phyloP scores from a whole-genome alignment of 2,888 invertebrate genomes.

The Temnothorax unifasciatus region DNA sequence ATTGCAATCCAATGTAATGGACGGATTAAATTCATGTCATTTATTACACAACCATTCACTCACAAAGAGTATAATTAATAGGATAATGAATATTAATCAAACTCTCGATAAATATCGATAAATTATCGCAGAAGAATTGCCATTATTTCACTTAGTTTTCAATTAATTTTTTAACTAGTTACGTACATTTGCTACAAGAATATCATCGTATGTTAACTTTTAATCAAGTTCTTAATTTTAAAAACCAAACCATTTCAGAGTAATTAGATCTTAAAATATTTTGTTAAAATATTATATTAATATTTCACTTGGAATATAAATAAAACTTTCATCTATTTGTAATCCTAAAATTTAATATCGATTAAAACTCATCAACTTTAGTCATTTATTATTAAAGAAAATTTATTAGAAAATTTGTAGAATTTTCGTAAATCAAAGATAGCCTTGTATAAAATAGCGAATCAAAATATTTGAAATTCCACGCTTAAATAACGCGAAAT shows the following conservation, averaged over 20 bases:
- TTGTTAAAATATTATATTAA: background rate
- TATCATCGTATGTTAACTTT: background rate
- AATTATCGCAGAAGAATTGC: background rate
- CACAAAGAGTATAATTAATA: slow-evolving; percentile 24
- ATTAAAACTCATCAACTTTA: background rate
- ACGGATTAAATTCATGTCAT: slow-evolving; percentile 44
- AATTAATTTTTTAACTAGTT: background rate
- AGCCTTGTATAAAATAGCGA: background rate
- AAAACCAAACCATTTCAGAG: background rate
- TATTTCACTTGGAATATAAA: background rate
- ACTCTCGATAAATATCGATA: slow-evolving; percentile 11
- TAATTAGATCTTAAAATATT: background rate
- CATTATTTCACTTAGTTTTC: slow-evolving; percentile 10
- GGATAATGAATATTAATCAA: slow-evolving; percentile 20
- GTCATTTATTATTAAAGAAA: background rate
- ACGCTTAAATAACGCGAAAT: background rate
- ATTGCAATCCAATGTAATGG: slow-evolving; percentile 21
- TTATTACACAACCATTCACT: slow-evolving; percentile 33
- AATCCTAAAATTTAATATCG: background rate
- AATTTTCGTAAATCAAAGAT: background rate
- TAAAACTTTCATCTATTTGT: background rate
- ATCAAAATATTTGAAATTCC: background rate
- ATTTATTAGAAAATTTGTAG: background rate
- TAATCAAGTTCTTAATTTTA: background rate
- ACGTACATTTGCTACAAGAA: background rate